These are phyloP conservation scores for Nymphicus hollandicus DNA, from an alignment of 2,113 vertebrate genomes.

Conservation along the genomic window DNA sequence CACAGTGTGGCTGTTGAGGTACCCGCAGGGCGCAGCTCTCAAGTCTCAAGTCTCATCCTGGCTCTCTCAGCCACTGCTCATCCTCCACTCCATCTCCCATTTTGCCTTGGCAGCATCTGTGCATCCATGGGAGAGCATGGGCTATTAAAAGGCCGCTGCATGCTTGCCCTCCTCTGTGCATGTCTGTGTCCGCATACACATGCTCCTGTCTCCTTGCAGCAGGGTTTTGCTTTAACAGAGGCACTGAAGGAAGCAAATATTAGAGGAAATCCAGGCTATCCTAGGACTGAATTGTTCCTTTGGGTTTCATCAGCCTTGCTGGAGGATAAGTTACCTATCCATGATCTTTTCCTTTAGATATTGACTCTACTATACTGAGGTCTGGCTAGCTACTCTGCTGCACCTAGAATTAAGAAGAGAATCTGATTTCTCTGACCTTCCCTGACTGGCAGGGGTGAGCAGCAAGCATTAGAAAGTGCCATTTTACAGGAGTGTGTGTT, in stretches of 20 bases:
- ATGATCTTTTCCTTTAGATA: background rate
- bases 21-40: constrained; percentile 18
- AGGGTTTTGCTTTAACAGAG: background rate
- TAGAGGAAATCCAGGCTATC: background rate
- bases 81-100: background rate
- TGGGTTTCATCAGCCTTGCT: background rate
- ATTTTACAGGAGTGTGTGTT: background rate
- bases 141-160: background rate
- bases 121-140: background rate
- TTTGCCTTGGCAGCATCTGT: background rate
- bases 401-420: background rate
- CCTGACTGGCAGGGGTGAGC: background rate
- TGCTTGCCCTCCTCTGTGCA: background rate
- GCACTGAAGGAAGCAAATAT: background rate
- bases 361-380: background rate
- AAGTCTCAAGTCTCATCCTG: background rate
- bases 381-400: background rate
- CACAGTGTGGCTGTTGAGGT: constrained; percentile 93
- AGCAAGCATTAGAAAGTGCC: background rate
- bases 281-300: background rate
- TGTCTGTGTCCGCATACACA: background rate
- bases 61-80: background rate
- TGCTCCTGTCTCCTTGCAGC: background rate
- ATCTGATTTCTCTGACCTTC: background rate
- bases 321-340: background rate